Percentiles rank a stretch among this genome's conserved stretches.
Evolutionary conservation across 2,113 vertebrate species (phyloP).

Genomic region (Charadrius vociferus): DNA sequence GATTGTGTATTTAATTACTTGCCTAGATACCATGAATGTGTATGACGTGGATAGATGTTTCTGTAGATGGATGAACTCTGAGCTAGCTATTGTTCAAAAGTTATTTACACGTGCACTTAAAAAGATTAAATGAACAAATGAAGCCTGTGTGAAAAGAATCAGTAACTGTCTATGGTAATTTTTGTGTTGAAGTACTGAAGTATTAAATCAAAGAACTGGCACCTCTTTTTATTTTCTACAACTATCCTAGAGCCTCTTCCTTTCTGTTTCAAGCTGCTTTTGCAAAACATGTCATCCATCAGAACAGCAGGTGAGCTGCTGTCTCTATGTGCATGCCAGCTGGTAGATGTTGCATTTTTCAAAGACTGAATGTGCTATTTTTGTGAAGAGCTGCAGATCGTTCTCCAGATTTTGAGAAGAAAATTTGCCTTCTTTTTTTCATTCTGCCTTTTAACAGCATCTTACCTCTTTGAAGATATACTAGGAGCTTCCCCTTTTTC

Average conservation of each 20-base stretch:
- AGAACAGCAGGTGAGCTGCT: not conserved
- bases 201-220: not conserved
- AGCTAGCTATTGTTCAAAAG: not conserved
- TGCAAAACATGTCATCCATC: not conserved
- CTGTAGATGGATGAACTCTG: not conserved
- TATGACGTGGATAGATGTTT: not conserved
- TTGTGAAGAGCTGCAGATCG: not conserved
- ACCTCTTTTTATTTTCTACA: not conserved
- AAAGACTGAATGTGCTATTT: not conserved
- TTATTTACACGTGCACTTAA: not conserved
- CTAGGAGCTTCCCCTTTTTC: not conserved
- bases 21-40: not conserved
- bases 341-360: not conserved
- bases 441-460: not conserved
- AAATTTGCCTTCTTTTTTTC: not conserved
- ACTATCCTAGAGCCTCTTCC: not conserved
- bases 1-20: not conserved
- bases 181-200: not conserved
- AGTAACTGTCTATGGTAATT: not conserved
- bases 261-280: constrained; percentile 11
- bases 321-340: not conserved
- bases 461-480: not conserved
- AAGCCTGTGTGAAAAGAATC: not conserved
- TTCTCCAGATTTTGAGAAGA: not conserved
- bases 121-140: not conserved